Evolutionary conservation across 2,113 vertebrate species (phyloP).

Genomic region (Heloderma charlesbogerti): DNA sequence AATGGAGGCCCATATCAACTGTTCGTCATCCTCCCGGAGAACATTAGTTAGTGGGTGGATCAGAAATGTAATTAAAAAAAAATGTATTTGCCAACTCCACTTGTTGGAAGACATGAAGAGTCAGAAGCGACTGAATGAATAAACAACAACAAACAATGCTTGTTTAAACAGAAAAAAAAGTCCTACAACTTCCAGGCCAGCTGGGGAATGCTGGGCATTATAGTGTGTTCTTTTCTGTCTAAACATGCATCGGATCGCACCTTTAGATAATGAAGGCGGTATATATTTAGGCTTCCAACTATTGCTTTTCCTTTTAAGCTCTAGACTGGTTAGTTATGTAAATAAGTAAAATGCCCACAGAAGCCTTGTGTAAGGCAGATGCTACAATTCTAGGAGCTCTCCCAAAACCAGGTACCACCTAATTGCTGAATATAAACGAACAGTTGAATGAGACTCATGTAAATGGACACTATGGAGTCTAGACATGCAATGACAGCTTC

Average conservation of each 20-base stretch:
- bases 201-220: too few species aligned
- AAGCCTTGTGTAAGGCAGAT: not conserved
- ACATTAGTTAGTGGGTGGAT: too few species aligned
- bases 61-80: too few species aligned
- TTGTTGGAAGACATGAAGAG: not conserved
- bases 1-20: not conserved
- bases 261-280: not conserved
- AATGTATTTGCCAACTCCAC: not conserved
- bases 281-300: not conserved
- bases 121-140: too few species aligned
- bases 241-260: too few species aligned
- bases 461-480: conserved; percentile 5
- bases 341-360: not conserved
- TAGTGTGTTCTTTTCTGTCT: too few species aligned
- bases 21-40: too few species aligned
- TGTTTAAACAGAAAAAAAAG: too few species aligned
- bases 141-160: too few species aligned
- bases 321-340: not conserved
- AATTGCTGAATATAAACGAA: conserved; percentile 16
- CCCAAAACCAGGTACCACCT: conserved; percentile 1
- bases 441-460: not conserved
- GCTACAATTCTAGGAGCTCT: not conserved
- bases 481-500: not conserved
- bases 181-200: too few species aligned
- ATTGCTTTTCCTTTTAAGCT: not conserved